These are phyloP conservation scores for Limnephilus lunatus DNA, from an alignment of 2,888 invertebrate species.

Conservation along the genomic window DNA sequence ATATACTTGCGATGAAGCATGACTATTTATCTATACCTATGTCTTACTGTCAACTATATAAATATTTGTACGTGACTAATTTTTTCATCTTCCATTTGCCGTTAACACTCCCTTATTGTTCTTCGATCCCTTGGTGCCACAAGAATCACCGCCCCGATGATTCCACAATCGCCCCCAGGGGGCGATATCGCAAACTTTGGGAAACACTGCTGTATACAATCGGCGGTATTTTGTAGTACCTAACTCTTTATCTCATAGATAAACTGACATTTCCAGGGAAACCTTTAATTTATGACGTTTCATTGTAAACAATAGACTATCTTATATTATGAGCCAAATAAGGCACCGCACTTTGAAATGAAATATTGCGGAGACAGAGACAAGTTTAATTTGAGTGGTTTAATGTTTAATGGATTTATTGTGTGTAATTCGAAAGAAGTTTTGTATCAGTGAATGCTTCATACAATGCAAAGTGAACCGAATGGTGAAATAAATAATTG, in stretches of 20 bases:
- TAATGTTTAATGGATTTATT: not conserved
- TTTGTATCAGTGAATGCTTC: not conserved
- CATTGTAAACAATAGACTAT: constrained; percentile 19
- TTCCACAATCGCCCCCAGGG: not conserved
- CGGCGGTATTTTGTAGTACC: not conserved
- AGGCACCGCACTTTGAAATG: constrained; percentile 24
- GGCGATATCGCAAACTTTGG: not conserved
- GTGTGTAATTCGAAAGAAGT: not conserved
- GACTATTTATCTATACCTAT: too few relatives aligned
- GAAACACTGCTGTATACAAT: not conserved
- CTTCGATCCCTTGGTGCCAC: too few relatives aligned
- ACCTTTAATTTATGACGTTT: constrained; percentile 38
- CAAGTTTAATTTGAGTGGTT: not conserved
- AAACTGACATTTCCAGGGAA: constrained; percentile 29
- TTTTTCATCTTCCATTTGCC: too few relatives aligned
- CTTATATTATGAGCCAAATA: constrained; percentile 15
- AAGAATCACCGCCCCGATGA: too few relatives aligned
- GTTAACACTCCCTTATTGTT: too few relatives aligned
- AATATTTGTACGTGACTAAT: too few relatives aligned
- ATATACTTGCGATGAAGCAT: too few relatives aligned
- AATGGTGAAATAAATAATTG: not conserved
- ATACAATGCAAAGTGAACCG: not conserved
- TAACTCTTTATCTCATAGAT: constrained; percentile 30
- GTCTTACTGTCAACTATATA: too few relatives aligned
- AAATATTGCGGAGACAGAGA: not conserved